Percentiles rank a stretch among this genome's conserved stretches.
Conservation (phyloP, 2,797 vertebrate species). For the Schizopygopsis malacanthus region DNA sequence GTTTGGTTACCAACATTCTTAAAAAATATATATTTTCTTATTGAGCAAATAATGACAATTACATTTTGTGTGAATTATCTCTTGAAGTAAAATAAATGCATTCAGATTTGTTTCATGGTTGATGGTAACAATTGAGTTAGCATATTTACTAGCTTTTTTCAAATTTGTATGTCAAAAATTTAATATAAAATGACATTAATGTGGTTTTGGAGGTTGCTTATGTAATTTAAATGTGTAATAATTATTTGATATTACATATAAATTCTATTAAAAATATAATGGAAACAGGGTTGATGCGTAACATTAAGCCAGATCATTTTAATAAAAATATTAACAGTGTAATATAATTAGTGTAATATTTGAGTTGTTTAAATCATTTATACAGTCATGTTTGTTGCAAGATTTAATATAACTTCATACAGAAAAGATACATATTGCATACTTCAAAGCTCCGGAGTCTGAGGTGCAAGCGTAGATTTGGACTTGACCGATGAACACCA, state of each 20-base stretch:
- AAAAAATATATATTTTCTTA: no score
- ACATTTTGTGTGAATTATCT: no score
- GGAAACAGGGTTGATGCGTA: background rate
- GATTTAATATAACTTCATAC: background rate
- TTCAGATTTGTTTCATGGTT: background rate
- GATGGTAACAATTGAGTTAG: background rate
- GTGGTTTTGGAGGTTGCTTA: background rate
- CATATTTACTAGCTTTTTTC: background rate
- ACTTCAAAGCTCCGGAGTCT: background rate
- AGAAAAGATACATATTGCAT: background rate
- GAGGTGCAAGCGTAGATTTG: conserved; percentile 15
- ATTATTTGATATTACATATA: background rate
- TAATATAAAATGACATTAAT: background rate
- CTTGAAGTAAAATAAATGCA: no score
- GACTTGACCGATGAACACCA: conserved; percentile 14
- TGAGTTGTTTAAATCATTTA: background rate
- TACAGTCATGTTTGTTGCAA: background rate
- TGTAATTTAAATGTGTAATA: background rate
- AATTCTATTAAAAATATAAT: background rate
- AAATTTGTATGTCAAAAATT: background rate
- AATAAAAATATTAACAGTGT: background rate
- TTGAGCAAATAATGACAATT: no score
- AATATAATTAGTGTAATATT: background rate
- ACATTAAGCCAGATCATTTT: background rate
- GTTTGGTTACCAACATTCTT: background rate